Percentiles rank a stretch among this genome's conserved stretches.
Conservation (phyloP, 64 coral and sea anemone genomes). For the Dendrophyllia cribrosa region DNA sequence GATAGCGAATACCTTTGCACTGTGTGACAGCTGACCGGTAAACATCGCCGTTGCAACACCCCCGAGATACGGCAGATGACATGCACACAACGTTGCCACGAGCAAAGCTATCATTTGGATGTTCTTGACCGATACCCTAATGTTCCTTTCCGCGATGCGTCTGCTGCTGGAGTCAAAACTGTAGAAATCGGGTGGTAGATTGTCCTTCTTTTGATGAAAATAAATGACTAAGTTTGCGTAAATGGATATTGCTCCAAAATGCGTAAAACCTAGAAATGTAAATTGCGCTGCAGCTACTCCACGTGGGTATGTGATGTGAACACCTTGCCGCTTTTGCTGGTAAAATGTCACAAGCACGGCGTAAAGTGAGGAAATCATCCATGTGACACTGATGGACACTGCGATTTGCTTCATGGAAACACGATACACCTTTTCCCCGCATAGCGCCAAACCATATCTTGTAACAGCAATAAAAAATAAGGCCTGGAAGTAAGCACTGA, state of each 20-base stretch:
- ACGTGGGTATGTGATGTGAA: neutral
- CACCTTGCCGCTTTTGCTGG: neutral
- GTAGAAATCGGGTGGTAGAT: constrained; percentile 61
- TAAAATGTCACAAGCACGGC: constrained; percentile 33
- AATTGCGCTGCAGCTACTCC: constrained; percentile 48
- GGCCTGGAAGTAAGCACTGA: constrained; percentile 28
- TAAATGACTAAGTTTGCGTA: constrained; percentile 30
- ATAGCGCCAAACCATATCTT: constrained; percentile 28
- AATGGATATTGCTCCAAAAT: constrained; percentile 17
- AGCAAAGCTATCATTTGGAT: constrained; percentile 50
- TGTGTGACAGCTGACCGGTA: constrained; percentile 53
- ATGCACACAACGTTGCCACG: constrained; percentile 27
- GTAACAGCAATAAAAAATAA: constrained; percentile 1
- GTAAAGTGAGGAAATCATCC: constrained; percentile 36
- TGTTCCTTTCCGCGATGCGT: constrained; percentile 43
- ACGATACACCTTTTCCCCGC: neutral
- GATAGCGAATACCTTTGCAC: constrained; percentile 4
- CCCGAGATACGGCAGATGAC: constrained; percentile 42
- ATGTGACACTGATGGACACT: neutral
- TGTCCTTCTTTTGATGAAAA: constrained; percentile 49
- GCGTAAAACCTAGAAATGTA: constrained; percentile 42
- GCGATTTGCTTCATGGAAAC: constrained; percentile 4
- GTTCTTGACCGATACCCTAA: constrained; percentile 52
- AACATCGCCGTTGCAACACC: constrained; percentile 45
- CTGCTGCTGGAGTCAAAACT: constrained; percentile 55